Conservation (phyloP, 2,113 vertebrate species). For the Ctenodactylus gundi region DNA sequence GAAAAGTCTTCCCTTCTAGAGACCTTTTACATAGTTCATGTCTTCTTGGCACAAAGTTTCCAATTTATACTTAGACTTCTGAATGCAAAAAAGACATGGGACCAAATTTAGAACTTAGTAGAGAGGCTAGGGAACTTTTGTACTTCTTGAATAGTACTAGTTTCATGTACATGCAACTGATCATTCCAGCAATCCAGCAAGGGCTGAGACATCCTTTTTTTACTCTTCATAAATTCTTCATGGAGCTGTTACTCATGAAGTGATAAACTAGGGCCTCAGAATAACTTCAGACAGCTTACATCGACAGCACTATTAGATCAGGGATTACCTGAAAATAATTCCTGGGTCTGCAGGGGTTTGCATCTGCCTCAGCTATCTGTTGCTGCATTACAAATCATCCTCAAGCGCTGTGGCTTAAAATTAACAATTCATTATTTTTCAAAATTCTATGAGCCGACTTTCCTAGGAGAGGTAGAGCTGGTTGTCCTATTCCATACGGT, state of each 20-base stretch:
- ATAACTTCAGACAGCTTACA: background rate
- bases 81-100: background rate
- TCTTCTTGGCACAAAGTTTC: background rate
- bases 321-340: constrained; percentile 4
- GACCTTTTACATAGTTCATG: background rate
- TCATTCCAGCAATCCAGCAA: background rate
- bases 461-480: background rate
- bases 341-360: background rate
- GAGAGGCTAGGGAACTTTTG: background rate
- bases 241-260: background rate
- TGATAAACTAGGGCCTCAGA: constrained; percentile 1
- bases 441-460: background rate
- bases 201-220: background rate
- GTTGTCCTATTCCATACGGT: background rate
- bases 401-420: constrained; percentile 28
- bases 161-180: background rate
- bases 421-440: constrained; percentile 19
- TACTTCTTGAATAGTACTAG: background rate
- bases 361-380: constrained; percentile 11
- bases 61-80: constrained; percentile 35
- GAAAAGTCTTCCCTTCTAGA: background rate
- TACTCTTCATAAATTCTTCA: background rate
- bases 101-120: constrained; percentile 19
- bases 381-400: background rate
- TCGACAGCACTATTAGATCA: background rate